A percentile compares a stretch with the other conserved stretches of the same genome.
Evolutionary conservation across 1,140 invertebrate species (phyloP).

Genomic region (Frieseomelitta varia): DNA sequence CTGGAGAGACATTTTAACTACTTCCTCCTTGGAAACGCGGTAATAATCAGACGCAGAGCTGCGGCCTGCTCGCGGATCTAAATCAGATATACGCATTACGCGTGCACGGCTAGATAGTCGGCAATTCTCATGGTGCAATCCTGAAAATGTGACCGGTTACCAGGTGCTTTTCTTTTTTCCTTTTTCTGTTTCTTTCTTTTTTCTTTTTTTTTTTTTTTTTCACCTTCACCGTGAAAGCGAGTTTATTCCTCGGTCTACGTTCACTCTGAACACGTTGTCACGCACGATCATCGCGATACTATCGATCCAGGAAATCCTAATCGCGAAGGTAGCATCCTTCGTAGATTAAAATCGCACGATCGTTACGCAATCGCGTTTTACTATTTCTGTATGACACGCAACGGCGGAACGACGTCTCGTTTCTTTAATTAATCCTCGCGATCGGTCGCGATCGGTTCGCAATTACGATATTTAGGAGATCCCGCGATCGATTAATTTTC

Average conservation of each 20-base stretch:
- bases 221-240: slow-evolving; percentile 65
- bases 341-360: not conserved
- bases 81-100: slow-evolving; percentile 40
- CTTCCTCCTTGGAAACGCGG: slow-evolving; percentile 52
- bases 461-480: not conserved
- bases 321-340: not conserved
- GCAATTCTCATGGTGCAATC: not conserved
- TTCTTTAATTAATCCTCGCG: not conserved
- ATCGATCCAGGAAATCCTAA: slow-evolving; percentile 14
- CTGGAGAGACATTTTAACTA: slow-evolving; percentile 50
- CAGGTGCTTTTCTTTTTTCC: no score
- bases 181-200: no score
- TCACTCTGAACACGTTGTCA: not conserved
- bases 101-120: not conserved
- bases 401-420: not conserved
- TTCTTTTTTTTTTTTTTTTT: slow-evolving; percentile 14
- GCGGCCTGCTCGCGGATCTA: slow-evolving; percentile 12
- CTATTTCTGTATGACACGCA: not conserved
- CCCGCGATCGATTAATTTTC: not conserved
- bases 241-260: not conserved
- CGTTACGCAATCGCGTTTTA: not conserved
- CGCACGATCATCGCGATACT: not conserved
- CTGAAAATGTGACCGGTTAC: slow-evolving; percentile 39
- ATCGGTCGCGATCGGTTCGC: not conserved
- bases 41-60: slow-evolving; percentile 26